Evolutionary conservation across 2,113 vertebrate genomes (phyloP).

Genomic region (Chamaea fasciata): DNA sequence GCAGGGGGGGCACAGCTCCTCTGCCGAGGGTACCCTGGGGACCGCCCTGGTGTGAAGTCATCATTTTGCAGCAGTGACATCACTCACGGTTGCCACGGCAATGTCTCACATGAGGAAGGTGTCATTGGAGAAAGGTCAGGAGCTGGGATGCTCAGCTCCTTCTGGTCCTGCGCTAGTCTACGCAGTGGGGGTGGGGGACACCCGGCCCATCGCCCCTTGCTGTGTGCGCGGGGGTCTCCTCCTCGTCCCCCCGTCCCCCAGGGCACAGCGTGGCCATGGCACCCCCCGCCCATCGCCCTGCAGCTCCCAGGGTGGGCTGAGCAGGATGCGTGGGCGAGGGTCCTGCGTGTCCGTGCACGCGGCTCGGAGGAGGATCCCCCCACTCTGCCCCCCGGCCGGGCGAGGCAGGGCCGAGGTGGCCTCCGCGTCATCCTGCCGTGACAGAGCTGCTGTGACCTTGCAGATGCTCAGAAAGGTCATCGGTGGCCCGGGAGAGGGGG

Average conservation of each 20-base stretch:
- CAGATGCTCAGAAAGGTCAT: background rate
- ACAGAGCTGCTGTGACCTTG: constrained; percentile 23
- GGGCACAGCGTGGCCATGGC: background rate
- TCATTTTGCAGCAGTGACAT: constrained; percentile 25
- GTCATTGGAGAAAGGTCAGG: constrained; percentile 53
- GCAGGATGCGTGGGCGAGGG: accelerated
- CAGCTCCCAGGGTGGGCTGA: background rate
- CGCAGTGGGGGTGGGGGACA: accelerated
- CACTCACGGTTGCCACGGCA: constrained; percentile 1
- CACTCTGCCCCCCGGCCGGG: background rate
- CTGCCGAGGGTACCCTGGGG: background rate
- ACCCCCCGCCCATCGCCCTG: background rate
- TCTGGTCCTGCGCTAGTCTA: background rate
- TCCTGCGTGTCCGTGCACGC: accelerated
- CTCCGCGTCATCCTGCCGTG: background rate
- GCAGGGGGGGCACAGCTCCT: background rate
- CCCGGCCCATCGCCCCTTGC: no score
- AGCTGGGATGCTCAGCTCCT: background rate
- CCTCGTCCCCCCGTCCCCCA: accelerated
- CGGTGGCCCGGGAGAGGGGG: background rate
- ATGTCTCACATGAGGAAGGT: background rate
- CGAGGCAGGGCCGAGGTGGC: background rate
- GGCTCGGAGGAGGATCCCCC: background rate
- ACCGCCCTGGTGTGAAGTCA: constrained; percentile 30
- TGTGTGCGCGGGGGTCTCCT: background rate